Evolutionary conservation across 2,888 invertebrate species (phyloP).

Genomic region (Trichopria drosophilae): DNA sequence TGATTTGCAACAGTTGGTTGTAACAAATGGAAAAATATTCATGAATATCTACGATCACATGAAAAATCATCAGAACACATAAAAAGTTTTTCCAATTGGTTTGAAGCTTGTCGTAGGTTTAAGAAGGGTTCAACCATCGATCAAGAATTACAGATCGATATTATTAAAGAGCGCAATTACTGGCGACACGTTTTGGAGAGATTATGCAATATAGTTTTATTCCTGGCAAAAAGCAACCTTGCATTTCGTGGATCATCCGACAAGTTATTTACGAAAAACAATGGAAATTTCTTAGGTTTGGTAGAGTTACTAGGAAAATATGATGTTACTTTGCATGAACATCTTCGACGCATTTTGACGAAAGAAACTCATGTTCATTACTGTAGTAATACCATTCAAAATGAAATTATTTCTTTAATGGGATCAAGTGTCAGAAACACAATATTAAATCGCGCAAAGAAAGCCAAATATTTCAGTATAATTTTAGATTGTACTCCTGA

Average conservation of each 20-base stretch:
- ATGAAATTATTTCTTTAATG: constrained; percentile 7
- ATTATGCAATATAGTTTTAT: not conserved
- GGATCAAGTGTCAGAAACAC: not conserved
- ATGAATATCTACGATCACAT: too few relatives aligned
- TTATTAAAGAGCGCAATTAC: too few relatives aligned
- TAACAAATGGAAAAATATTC: too few relatives aligned
- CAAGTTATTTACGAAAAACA: not conserved
- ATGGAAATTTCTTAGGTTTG: constrained; percentile 6
- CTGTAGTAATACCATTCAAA: constrained; percentile 9
- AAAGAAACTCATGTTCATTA: constrained; percentile 1
- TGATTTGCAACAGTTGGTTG: too few relatives aligned
- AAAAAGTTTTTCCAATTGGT: too few relatives aligned
- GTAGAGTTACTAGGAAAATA: not conserved
- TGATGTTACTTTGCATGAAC: not conserved
- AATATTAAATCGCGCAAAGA: not conserved
- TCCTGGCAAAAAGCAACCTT: not conserved
- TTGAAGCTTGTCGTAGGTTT: too few relatives aligned
- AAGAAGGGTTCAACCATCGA: too few relatives aligned
- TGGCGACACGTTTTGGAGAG: too few relatives aligned
- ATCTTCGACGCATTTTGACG: not conserved
- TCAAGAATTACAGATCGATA: too few relatives aligned
- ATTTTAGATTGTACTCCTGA: constrained; percentile 10
- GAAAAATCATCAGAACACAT: too few relatives aligned
- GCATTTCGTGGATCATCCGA: constrained; percentile 5
- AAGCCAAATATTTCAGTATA: not conserved